Percentiles rank a stretch among this genome's conserved stretches.
phyloP scores from a whole-genome alignment of 2,113 vertebrate genomes.

The Apistogramma diplotaenia region DNA sequence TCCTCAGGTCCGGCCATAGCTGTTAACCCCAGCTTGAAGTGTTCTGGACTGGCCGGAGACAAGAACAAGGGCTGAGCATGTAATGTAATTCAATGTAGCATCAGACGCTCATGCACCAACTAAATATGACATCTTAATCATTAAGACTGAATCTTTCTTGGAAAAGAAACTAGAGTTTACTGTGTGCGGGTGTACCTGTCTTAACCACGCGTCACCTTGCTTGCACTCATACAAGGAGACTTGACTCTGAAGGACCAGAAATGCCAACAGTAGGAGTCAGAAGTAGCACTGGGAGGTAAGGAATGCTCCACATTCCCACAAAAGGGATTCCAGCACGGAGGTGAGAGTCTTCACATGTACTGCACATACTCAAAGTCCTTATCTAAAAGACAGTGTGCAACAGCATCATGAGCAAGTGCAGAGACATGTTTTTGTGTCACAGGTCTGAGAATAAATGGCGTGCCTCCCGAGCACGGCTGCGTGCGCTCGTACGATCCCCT shows the following conservation, averaged over 20 bases:
- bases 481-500: conserved; percentile 40
- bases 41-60: conserved; percentile 48
- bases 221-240: not conserved
- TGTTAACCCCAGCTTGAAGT: conserved; percentile 65
- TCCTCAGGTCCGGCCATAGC: conserved; percentile 56
- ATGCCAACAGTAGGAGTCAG: conserved; percentile 36
- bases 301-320: conserved; percentile 59
- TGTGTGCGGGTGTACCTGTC: not conserved
- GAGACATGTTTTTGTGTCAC: conserved; percentile 66
- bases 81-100: not conserved
- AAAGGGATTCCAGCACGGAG: conserved; percentile 71
- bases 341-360: conserved; percentile 75
- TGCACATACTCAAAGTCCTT: conserved; percentile 61
- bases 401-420: conserved; percentile 46
- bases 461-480: conserved; percentile 59
- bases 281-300: conserved; percentile 33
- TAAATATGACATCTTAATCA: not conserved
- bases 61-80: conserved; percentile 18
- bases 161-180: not conserved
- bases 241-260: not conserved
- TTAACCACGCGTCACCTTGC: not conserved
- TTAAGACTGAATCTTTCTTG: not conserved
- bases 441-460: conserved; percentile 66
- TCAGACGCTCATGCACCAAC: not conserved
- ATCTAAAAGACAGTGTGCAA: conserved; percentile 30